These are phyloP conservation scores for Metaphire vulgaris DNA, from an alignment of 1,140 invertebrate species.

Conservation along the genomic window DNA sequence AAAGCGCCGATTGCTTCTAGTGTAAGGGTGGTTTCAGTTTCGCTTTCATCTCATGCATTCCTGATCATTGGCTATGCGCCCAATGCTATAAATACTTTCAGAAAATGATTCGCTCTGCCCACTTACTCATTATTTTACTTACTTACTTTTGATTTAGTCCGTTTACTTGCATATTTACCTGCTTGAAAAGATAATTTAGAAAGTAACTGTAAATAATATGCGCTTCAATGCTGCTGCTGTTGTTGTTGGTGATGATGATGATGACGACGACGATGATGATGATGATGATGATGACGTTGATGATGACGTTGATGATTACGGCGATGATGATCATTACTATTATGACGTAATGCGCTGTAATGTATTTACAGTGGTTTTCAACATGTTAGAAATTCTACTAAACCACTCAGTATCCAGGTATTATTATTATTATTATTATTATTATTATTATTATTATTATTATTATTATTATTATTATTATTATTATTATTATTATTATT, in stretches of 20 bases:
- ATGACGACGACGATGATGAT: slow-evolving; percentile 10
- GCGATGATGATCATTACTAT: too few species aligned
- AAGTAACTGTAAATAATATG: not conserved
- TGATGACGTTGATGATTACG: not conserved
- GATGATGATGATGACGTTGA: slow-evolving; percentile 18
- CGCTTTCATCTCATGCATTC: too few species aligned
- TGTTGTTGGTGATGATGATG: slow-evolving; percentile 5
- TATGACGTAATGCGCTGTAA: not conserved
- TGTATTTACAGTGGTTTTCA: not conserved
- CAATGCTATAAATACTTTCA: too few species aligned
- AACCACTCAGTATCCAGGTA: too few species aligned
- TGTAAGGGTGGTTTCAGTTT: too few species aligned
- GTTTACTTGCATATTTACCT: too few species aligned
- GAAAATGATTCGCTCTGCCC: too few species aligned
- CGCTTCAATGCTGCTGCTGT: not conserved
- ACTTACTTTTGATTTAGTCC: too few species aligned
- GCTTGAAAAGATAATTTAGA: too few species aligned
- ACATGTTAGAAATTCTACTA: not conserved
- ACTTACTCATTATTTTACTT: too few species aligned
- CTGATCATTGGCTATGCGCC: too few species aligned
- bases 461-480: slow-evolving; percentile 5
- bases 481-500: slow-evolving; percentile 4
- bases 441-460: not conserved
- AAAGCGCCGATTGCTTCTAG: too few species aligned
- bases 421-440: slow-evolving; percentile 7